phyloP scores from a whole-genome alignment of 2,888 invertebrate species.

The Mesorhabditis belari region DNA sequence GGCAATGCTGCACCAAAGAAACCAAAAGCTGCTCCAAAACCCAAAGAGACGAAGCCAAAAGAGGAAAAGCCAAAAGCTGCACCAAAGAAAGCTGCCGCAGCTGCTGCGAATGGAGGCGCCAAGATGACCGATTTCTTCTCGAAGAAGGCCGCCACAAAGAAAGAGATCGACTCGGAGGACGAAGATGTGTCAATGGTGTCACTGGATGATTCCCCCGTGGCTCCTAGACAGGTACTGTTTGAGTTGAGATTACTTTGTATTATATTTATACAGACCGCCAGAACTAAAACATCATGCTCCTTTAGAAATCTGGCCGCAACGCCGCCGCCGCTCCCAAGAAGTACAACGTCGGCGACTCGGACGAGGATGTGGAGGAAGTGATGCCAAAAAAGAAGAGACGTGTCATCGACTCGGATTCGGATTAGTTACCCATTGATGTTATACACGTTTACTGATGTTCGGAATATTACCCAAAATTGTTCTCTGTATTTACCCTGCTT shows the following conservation, averaged over 20 bases:
- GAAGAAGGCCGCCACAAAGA: slow-evolving; percentile 2
- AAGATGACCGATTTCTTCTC: slow-evolving; percentile 10
- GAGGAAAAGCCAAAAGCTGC: slow-evolving; percentile 4
- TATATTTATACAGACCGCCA: no score
- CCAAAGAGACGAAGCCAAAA: slow-evolving; percentile 3
- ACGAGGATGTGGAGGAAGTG: slow-evolving; percentile 6
- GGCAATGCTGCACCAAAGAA: slow-evolving; percentile 1
- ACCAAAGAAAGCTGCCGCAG: background rate
- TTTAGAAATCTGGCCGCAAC: background rate
- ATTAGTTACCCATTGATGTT: slow-evolving; percentile 6
- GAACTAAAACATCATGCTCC: no score
- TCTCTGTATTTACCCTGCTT: no score
- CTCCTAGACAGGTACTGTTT: background rate
- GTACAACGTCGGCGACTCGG: slow-evolving; percentile 7
- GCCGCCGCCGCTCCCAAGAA: slow-evolving; percentile 4
- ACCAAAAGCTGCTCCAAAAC: slow-evolving; percentile 8
- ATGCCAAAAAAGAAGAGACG: slow-evolving; percentile 17
- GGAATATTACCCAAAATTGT: no score
- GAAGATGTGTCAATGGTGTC: slow-evolving; percentile 3
- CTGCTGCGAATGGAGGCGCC: background rate
- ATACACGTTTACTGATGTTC: no score
- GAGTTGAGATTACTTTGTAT: background rate
- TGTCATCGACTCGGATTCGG: slow-evolving; percentile 15
- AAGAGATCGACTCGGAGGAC: slow-evolving; percentile 6
- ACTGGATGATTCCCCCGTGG: background rate